Conservation (phyloP, 2,888 invertebrate species). For the Hydraecia micacea region DNA sequence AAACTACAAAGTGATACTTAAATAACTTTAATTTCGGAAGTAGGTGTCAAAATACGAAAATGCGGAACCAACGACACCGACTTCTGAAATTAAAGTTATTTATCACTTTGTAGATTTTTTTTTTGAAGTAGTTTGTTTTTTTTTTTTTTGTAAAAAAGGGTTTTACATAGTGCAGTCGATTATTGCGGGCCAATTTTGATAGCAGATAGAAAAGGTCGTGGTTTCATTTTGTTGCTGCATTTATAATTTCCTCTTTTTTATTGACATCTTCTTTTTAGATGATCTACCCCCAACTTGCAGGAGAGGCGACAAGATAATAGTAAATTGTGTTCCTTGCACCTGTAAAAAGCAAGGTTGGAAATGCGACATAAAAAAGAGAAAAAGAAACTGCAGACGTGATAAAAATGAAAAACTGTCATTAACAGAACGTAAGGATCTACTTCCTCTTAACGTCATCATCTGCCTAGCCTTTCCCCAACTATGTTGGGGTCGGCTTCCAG, state of each 20-base stretch:
- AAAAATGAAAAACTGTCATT: neutral
- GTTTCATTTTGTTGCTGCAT: neutral
- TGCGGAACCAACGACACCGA: too few relatives aligned
- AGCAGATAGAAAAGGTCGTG: conserved; percentile 4
- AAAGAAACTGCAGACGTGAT: neutral
- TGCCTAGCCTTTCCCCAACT: too few relatives aligned
- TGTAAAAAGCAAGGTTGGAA: neutral
- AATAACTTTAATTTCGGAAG: too few relatives aligned
- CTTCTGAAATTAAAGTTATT: too few relatives aligned
- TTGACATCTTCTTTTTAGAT: neutral
- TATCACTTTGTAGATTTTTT: too few relatives aligned
- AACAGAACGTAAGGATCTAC: neutral
- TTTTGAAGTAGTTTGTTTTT: too few relatives aligned
- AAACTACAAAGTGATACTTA: too few relatives aligned
- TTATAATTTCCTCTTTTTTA: too few relatives aligned
- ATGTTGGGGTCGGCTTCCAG: too few relatives aligned
- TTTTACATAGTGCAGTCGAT: conserved; percentile 3
- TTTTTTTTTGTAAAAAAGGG: too few relatives aligned
- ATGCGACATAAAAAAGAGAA: neutral
- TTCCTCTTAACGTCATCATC: too few relatives aligned
- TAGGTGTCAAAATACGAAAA: too few relatives aligned
- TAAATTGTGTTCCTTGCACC: neutral
- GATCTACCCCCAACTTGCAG: neutral
- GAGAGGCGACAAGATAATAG: neutral
- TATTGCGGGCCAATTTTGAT: conserved; percentile 4